Evolutionary conservation across 2,888 invertebrate species (phyloP).

Genomic region (Acanthacorydalis orientalis): DNA sequence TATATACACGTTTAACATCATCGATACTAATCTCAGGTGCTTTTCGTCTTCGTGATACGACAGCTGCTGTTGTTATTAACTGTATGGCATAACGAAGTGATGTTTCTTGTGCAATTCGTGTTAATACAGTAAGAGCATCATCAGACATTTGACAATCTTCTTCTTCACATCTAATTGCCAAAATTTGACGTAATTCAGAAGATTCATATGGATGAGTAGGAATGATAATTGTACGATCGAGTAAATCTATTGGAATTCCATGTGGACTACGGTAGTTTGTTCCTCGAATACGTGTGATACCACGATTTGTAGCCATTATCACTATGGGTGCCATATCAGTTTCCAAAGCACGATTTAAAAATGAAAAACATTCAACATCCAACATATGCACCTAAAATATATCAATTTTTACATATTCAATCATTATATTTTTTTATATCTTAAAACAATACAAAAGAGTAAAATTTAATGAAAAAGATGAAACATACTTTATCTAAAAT

Average conservation of each 20-base stretch:
- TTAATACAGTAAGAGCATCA: constrained; percentile 80
- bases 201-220: constrained; percentile 79
- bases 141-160: constrained; percentile 92
- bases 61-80: constrained; percentile 84
- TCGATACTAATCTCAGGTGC: constrained; percentile 69
- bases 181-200: constrained; percentile 77
- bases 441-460: too few relatives aligned
- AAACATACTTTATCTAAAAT: too few relatives aligned
- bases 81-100: constrained; percentile 95
- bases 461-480: too few relatives aligned
- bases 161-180: constrained; percentile 91
- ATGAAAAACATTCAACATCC: constrained; percentile 98
- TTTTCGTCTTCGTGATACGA: constrained; percentile 85
- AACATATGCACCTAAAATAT: constrained; percentile 73
- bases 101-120: constrained; percentile 83
- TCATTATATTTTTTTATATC: too few relatives aligned
- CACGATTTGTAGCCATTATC: constrained; percentile 97
- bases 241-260: constrained; percentile 90
- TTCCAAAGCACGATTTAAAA: constrained; percentile 90
- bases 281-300: constrained; percentile 87
- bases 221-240: constrained; percentile 91
- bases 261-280: constrained; percentile 90
- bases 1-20: constrained; percentile 90
- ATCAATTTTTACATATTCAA: background rate
- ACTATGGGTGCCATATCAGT: constrained; percentile 95